A percentile compares a stretch with the other conserved stretches of the same genome.
These are phyloP conservation scores for Centropristis striata DNA, from an alignment of 2,113 vertebrate genomes.

Conservation along the genomic window DNA sequence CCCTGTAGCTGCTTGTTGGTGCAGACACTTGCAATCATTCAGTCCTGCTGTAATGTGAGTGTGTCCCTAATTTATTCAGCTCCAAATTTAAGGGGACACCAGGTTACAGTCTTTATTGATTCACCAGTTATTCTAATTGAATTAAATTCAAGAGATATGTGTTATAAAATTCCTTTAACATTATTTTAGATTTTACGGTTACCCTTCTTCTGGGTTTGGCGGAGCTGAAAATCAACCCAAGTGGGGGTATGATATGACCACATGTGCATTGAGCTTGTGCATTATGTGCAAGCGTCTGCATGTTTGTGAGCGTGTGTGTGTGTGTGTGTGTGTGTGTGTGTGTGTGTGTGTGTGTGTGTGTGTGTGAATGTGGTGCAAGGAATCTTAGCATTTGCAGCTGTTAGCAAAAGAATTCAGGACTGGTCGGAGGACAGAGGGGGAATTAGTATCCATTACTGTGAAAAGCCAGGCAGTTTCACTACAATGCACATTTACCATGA, in stretches of 20 bases:
- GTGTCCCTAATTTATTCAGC: not conserved
- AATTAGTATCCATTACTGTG: constrained; percentile 34
- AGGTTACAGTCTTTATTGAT: not conserved
- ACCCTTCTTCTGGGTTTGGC: not conserved
- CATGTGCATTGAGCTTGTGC: not conserved
- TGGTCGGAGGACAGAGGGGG: constrained; percentile 1
- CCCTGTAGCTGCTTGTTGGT: not conserved
- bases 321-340: constrained; percentile 6
- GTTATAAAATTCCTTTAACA: not conserved
- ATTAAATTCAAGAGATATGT: not conserved
- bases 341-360: not conserved
- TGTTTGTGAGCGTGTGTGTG: not conserved
- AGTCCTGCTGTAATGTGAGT: not conserved
- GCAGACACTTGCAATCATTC: constrained; percentile 5
- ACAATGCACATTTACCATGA: not conserved
- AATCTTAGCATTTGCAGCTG: constrained; percentile 49
- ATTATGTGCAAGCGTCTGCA: not conserved
- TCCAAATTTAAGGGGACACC: not conserved
- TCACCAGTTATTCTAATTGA: not conserved
- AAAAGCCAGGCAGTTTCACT: constrained; percentile 21
- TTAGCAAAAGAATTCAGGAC: constrained; percentile 37
- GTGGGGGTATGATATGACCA: not conserved
- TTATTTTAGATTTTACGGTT: not conserved
- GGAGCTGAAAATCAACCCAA: not conserved
- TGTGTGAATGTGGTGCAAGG: not conserved